phyloP scores from a whole-genome alignment of 2,113 vertebrate species.

The Progne subis region DNA sequence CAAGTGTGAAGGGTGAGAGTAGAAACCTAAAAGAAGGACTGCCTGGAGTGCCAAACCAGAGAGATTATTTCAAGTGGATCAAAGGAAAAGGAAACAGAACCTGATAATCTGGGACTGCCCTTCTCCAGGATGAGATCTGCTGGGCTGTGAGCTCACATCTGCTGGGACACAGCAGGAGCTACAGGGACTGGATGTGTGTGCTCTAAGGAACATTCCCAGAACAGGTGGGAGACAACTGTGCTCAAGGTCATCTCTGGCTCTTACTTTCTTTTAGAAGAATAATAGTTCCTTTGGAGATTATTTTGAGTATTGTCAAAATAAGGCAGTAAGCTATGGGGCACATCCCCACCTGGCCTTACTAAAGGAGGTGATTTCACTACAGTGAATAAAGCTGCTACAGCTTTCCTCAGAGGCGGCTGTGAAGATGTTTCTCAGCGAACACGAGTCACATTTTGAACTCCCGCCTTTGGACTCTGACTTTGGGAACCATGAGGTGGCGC shows the following conservation, averaged over 20 bases:
- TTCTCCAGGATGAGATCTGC: background rate
- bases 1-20: background rate
- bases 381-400: background rate
- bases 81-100: background rate
- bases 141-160: background rate
- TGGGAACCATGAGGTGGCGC: conserved; percentile 51
- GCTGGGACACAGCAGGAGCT: background rate
- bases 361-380: background rate
- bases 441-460: rapidly evolving
- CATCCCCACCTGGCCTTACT: background rate
- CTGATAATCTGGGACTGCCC: background rate
- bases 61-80: background rate
- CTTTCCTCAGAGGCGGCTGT: background rate
- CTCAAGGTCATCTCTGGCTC: background rate
- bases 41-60: background rate
- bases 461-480: background rate
- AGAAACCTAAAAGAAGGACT: background rate
- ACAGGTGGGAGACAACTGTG: background rate
- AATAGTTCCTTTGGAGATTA: background rate
- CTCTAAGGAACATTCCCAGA: background rate
- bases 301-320: background rate
- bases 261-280: background rate
- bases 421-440: background rate
- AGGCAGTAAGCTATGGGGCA: background rate
- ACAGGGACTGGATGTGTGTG: background rate